Percentiles rank a stretch among this genome's conserved stretches.
Evolutionary conservation across 2,888 invertebrate species (phyloP).

Genomic region (Agrotis segetum): DNA sequence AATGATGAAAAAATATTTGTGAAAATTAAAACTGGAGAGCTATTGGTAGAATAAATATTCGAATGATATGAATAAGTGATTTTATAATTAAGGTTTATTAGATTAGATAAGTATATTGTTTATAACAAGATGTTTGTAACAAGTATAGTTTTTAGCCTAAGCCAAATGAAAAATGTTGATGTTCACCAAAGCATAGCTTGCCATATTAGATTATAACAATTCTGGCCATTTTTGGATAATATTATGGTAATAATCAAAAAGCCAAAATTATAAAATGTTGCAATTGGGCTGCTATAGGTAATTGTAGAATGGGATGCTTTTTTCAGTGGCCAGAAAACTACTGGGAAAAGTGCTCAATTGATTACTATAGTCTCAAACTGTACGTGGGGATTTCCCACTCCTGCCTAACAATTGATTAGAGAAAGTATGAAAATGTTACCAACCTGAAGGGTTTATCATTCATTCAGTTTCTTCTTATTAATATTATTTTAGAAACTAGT

Average conservation of each 20-base stretch:
- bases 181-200: slow-evolving; percentile 90
- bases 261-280: slow-evolving; percentile 45
- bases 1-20: slow-evolving; percentile 85
- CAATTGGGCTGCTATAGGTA: slow-evolving; percentile 47
- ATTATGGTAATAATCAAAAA: slow-evolving; percentile 48
- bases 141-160: slow-evolving; percentile 70
- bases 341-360: slow-evolving; percentile 14
- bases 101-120: slow-evolving; percentile 55
- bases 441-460: slow-evolving; percentile 12
- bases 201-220: slow-evolving; percentile 86
- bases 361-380: no score
- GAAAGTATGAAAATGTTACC: slow-evolving; percentile 55
- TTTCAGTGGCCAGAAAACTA: not conserved
- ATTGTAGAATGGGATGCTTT: slow-evolving; percentile 23
- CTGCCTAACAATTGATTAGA: slow-evolving; percentile 13
- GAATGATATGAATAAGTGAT: slow-evolving; percentile 40
- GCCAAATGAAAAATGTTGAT: slow-evolving; percentile 79
- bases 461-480: not conserved
- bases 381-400: no score
- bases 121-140: slow-evolving; percentile 63
- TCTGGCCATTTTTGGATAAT: slow-evolving; percentile 75
- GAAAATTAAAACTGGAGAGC: slow-evolving; percentile 85
- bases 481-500: slow-evolving; percentile 8
- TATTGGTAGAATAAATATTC: slow-evolving; percentile 74
- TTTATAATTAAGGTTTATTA: slow-evolving; percentile 43